phyloP scores from a whole-genome alignment of 2,888 invertebrate species.

The Heliconius hortense region DNA sequence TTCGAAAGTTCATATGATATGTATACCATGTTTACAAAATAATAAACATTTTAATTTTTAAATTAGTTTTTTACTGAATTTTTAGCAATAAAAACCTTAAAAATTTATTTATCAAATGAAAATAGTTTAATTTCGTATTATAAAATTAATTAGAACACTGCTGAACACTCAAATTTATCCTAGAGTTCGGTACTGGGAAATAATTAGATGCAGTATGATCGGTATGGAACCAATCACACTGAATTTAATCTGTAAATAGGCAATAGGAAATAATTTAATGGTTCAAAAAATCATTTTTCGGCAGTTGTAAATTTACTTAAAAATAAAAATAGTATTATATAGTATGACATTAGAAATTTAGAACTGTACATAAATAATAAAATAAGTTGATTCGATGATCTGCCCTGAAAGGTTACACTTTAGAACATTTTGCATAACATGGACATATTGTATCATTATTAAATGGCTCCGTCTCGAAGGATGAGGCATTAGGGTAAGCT shows the following conservation, averaged over 20 bases:
- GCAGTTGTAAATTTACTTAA: background rate
- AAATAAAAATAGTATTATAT: background rate
- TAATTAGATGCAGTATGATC: too few species aligned
- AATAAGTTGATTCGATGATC: background rate
- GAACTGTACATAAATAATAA: background rate
- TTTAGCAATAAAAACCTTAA: background rate
- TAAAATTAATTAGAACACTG: too few species aligned
- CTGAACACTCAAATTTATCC: too few species aligned
- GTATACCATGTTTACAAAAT: slow-evolving; percentile 8
- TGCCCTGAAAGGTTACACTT: background rate
- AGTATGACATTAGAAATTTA: background rate
- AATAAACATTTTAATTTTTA: slow-evolving; percentile 19
- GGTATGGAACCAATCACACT: too few species aligned
- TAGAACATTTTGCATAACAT: slow-evolving; percentile 48
- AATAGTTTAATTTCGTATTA: too few species aligned
- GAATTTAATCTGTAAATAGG: too few species aligned
- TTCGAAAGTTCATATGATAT: slow-evolving; percentile 17
- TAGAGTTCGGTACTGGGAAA: too few species aligned
- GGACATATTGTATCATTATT: slow-evolving; percentile 67
- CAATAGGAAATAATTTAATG: background rate
- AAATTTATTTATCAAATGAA: background rate
- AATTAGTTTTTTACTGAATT: background rate
- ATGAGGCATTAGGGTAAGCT: slow-evolving; percentile 57
- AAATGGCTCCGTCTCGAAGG: slow-evolving; percentile 70
- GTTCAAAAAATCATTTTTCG: background rate